Base-by-base conservation (phyloP, 2,888 invertebrate species). In the Trachelus tabidus region DNA sequence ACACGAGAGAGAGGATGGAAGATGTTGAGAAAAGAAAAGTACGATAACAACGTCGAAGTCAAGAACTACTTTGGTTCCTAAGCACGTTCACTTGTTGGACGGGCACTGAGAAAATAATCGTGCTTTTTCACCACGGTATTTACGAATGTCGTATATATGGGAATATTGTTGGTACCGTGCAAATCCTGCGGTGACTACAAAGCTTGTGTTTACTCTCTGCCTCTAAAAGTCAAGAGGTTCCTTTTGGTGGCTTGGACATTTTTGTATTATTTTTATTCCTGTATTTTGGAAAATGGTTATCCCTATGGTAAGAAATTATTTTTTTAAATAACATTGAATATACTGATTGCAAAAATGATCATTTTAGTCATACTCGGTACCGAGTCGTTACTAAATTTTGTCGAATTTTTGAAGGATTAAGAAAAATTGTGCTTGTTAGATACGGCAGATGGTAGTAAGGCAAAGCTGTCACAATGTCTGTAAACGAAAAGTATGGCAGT, bases 101-200 rank as follows among this genome's bases (percentile, higher is more conserved):
- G 81, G 77, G 69, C 83, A 80, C 83, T 84, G 83, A 81, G 83
- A 87, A 87, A 87, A 87, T 87, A 87, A 87, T 86, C 85, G 34
- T 31, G 82, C 81, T 81, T 83, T 86, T 86, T 87, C 78, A 9
- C 23, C 23, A 56, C 84, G 81, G 80, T 88, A 86, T 88, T 88
- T 86, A 88, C 86, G 81, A 81, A 83, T 81, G 80, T 12, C 71
- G 23, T 77, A 77, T 77, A 69, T 77, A 75, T 73, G 75, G 76
- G 75, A 80, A 79, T 68, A 77, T 79, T 84, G 86, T 82, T 76
- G 81, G 81, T 79, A 76, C 77, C 80, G 79, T 80, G 81, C 80
- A 84, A 85, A 84, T 84, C 83, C 84, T 79, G 77, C 75, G 80
- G 78, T 76, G 77, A 73, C 75, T 30, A 73, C 35, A 37, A 73